Evolutionary conservation across 2,113 vertebrate species (phyloP).

Genomic region (Brachypodius melanocephalos): DNA sequence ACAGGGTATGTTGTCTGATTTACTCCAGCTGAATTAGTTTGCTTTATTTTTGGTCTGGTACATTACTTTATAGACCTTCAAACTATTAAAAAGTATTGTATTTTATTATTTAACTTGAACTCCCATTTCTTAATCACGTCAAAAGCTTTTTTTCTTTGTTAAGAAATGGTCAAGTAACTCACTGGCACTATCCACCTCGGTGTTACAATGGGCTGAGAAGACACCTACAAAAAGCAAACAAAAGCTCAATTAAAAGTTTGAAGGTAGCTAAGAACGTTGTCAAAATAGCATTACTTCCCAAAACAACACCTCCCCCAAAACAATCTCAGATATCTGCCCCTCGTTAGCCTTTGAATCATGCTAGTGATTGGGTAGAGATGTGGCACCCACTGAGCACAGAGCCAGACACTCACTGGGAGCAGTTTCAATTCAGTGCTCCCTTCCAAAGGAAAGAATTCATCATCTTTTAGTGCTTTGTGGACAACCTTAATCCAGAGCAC

Average conservation of each 20-base stretch:
- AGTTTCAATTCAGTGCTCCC: background rate
- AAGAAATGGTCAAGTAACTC: constrained; percentile 28
- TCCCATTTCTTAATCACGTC: background rate
- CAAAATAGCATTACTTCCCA: background rate
- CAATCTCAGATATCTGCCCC: background rate
- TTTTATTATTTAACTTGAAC: background rate
- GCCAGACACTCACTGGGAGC: background rate
- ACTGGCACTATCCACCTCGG: constrained; percentile 93
- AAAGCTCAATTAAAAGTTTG: background rate
- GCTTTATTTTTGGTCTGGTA: background rate
- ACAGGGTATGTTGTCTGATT: background rate
- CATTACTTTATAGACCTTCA: background rate
- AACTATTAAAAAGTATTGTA: background rate
- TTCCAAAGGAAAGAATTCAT: background rate
- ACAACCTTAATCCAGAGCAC: background rate
- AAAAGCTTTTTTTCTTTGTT: background rate
- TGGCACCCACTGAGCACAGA: background rate
- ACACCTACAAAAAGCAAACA: constrained; percentile 69
- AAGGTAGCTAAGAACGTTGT: background rate
- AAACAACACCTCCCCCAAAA: background rate
- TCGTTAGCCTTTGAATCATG: rapidly evolving
- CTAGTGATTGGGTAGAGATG: background rate
- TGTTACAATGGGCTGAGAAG: constrained; percentile 77
- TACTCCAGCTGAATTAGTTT: background rate
- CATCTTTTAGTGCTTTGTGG: background rate